Evolutionary conservation across 2,797 vertebrate species (phyloP), one percentile per base, ranked within the genome.

Genomic region (Smutsia temminckii): DNA sequence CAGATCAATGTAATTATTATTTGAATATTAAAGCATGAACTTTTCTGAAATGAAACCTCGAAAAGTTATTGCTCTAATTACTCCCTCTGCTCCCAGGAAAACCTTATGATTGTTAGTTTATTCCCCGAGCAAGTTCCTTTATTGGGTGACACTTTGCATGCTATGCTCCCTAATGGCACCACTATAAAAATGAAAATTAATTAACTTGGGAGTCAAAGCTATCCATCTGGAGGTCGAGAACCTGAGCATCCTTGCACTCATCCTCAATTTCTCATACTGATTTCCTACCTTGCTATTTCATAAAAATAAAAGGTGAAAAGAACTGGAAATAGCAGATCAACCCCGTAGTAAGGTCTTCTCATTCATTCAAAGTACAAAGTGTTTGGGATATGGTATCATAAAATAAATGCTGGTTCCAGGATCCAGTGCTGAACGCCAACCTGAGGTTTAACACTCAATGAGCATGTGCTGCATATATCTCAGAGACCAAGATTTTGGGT

Each of bases 61-160:
- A 96, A 98, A 98, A 98, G 93, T 96, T 98, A 96, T 97, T 97
- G 97, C 86, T 95, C 88, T 98, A 98, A 98, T 97, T 98, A 97
- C 64, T 97, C 97, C 92, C 90, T 97, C 89, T 94, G 88, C 89
- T 98, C 78, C 93, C 89, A 96, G 95, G 88, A 97, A 98, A 98
- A 97, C 69, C 95, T 95, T 96, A 97, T 93, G 95, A 94, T 93
- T 97, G 78, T 81, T 91, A 88, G 91, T 69, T 97, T 96, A 96
- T 96, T 97, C 94, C 93, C 72, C 64, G 87, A 97, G 81, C 66
- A 96, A 85, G 91, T 40, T 17, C 89, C 95, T 97, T 96, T 97
- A 93, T 20, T 27, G 66, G 88, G 84, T 59, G 87, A 95, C 66
- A 96, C n/a, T 71, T 92, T 0, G 0, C 10, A 92, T 93, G 77